Conservation (phyloP, 2,113 vertebrate genomes). For the Tricholaema leucomelas region DNA sequence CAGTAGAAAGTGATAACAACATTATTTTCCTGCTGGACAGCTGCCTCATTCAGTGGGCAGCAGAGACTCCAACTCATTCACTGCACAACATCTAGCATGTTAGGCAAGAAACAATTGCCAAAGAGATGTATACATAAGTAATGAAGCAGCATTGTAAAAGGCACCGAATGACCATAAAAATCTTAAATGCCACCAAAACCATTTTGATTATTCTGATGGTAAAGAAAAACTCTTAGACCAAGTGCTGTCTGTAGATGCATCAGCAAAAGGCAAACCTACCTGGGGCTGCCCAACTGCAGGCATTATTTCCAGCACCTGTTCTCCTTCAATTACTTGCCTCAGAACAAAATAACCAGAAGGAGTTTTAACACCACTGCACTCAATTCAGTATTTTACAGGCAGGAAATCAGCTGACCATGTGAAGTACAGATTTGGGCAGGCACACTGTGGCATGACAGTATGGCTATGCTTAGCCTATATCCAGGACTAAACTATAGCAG, state of each 20-base stretch:
- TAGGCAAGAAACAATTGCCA: not conserved
- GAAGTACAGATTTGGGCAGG: fast-evolving
- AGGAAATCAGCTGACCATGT: fast-evolving
- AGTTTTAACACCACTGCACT: not conserved
- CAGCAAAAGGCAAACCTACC: not conserved
- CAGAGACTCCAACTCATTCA: not conserved
- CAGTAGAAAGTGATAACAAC: not conserved
- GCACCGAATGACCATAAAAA: not conserved
- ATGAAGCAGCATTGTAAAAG: not conserved
- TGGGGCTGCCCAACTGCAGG: not conserved
- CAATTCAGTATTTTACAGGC: not conserved
- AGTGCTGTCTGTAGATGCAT: not conserved
- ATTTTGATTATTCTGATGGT: not conserved
- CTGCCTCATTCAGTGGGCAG: not conserved
- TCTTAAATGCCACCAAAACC: not conserved
- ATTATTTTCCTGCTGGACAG: not conserved
- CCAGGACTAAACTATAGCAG: not conserved
- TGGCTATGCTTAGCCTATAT: not conserved
- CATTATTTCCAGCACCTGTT: fast-evolving
- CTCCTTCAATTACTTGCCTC: not conserved
- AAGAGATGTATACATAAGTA: not conserved
- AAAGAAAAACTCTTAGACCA: fast-evolving
- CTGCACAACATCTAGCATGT: not conserved
- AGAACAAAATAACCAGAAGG: not conserved
- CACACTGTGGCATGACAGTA: fast-evolving